Base-by-base conservation (phyloP, 2,113 vertebrate species). In the Cettia cetti region DNA sequence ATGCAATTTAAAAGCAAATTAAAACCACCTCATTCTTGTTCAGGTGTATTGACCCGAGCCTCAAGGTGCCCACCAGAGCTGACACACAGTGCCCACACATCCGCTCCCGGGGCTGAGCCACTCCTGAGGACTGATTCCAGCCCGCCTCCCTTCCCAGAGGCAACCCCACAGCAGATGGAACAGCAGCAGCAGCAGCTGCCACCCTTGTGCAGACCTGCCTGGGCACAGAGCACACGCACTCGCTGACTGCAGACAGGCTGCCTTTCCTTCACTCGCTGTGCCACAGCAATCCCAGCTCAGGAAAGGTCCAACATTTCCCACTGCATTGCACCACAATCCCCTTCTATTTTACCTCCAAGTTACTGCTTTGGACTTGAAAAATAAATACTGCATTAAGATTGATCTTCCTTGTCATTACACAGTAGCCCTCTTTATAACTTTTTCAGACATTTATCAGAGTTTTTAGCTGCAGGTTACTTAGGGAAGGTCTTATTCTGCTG, bases 71-170 rank as follows among this genome's bases (percentile, higher is more conserved):
- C 40, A 47, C 20, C 59, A 19, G 39, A 7, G 35, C 64, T 61
- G 42, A 30, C 28, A 30, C 35, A 6, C 39, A 24, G 35, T 15
- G 50, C 54, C 39, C 66, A 30, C 24, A 33, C 6, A 40, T 28
- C 31, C 30, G 16, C 1, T 0, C 26, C 0, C 17, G 16, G 42
- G 61, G 37, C 33, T 28, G 15, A 0, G 14, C 22, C 4, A 0
- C 66, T 72, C 21, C 22, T 65, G 50, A 23, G 86, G 31, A 30
- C 2, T 4, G 40, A 47, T 23, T 57, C 18, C 40, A 49, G 30
- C 22, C 56, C 8, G 40, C 22, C 18, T 52, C 27, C 31, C 26
- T 35, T 27, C 40, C 77, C 26, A 11, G 33, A 75, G 26, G 33
- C 79, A 52, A 26, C 26, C 33, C 44, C 45, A n/a, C 13, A 56